A percentile compares a stretch with the other conserved stretches of the same genome.
Evolutionary conservation across 1,140 invertebrate genomes (phyloP).

Genomic region (Zaprionus tsacasi): DNA sequence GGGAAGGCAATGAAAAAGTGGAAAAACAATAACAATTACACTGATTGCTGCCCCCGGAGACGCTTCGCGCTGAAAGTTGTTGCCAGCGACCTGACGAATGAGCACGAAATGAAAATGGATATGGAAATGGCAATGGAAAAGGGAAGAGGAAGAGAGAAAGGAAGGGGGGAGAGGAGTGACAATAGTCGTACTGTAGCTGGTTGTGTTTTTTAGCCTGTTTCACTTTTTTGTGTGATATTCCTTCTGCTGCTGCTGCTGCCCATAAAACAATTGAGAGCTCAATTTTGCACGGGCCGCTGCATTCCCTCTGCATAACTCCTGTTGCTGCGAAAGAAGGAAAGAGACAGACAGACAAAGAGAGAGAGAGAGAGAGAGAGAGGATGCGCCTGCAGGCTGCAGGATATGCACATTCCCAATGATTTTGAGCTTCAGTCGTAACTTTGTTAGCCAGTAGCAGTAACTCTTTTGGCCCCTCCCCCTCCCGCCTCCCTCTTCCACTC

Average conservation of each 20-base stretch:
- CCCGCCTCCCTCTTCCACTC: neutral
- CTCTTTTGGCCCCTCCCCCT: neutral
- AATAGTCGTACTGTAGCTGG: neutral
- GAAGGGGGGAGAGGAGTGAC: neutral
- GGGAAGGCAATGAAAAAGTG: conserved; percentile 19
- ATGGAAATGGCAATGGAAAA: neutral
- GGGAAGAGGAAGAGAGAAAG: neutral
- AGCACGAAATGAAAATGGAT: conserved; percentile 53
- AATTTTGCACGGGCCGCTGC: conserved; percentile 57
- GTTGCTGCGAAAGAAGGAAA: neutral
- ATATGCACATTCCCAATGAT: conserved; percentile 56
- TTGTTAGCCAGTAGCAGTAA: conserved; percentile 48
- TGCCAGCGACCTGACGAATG: conserved; percentile 59
- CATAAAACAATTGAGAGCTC: conserved; percentile 76
- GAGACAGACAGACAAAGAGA: neutral
- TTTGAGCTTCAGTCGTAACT: conserved; percentile 62
- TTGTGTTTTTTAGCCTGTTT: neutral
- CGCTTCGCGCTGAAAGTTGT: conserved; percentile 38
- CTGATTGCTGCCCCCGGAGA: conserved; percentile 70
- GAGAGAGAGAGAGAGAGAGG: conserved; percentile 6
- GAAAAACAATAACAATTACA: conserved; percentile 77
- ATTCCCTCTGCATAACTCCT: conserved; percentile 60
- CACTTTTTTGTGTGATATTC: neutral
- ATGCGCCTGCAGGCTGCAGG: conserved; percentile 48
- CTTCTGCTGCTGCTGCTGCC: conserved; percentile 32